phyloP scores from a whole-genome alignment of 1,140 invertebrate species.

The Ridgeia piscesae region DNA sequence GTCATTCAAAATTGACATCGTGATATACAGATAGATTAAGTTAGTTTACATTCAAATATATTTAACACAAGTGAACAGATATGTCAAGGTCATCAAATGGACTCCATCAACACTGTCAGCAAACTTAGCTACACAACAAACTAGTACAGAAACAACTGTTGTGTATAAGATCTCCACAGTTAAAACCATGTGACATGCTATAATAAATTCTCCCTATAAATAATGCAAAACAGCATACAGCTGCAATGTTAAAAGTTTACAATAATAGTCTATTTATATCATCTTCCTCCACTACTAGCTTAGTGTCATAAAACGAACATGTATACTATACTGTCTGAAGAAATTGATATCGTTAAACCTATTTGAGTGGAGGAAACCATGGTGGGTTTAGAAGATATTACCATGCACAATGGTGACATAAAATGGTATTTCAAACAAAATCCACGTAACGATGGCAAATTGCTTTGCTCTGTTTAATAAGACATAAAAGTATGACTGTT shows the following conservation, averaged over 20 bases:
- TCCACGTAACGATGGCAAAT: neutral
- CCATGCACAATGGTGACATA: neutral
- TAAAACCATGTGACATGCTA: neutral
- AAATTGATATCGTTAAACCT: neutral
- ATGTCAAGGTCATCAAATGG: neutral
- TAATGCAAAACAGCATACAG: neutral
- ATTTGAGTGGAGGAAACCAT: neutral
- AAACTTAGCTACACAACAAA: neutral
- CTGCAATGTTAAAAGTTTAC: neutral
- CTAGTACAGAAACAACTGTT: neutral
- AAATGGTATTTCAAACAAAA: neutral
- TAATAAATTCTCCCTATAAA: neutral
- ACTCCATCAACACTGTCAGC: neutral
- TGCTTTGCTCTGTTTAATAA: neutral
- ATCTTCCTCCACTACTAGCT: neutral
- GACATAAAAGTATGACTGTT: neutral
- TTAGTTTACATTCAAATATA: neutral
- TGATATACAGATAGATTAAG: no score
- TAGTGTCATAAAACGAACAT: neutral
- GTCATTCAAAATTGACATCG: neutral
- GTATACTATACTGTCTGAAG: neutral
- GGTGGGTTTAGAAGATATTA: neutral
- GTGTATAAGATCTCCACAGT: neutral
- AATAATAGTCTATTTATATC: neutral
- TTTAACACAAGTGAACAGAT: neutral